These are phyloP conservation scores for Thelaira solivaga DNA, from an alignment of 2,888 invertebrate genomes.

Conservation along the genomic window DNA sequence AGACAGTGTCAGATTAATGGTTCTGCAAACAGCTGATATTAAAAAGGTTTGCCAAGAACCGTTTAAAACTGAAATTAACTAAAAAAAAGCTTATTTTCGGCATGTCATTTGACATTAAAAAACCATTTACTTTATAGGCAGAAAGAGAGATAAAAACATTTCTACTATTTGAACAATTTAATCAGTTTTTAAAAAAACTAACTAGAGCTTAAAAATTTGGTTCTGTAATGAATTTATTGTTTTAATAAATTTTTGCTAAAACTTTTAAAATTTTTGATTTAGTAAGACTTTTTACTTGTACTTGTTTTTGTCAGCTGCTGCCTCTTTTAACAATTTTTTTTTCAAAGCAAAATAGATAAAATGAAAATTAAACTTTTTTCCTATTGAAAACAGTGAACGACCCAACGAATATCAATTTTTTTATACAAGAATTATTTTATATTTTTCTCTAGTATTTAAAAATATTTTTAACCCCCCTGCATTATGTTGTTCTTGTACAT, in stretches of 20 bases:
- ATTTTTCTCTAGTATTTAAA: background rate
- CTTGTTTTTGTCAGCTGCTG: background rate
- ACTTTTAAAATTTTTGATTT: too few species aligned
- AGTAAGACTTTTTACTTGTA: too few species aligned
- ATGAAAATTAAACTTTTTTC: slow-evolving; percentile 36
- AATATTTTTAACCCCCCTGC: slow-evolving; percentile 26
- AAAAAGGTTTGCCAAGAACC: background rate
- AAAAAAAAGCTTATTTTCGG: too few species aligned
- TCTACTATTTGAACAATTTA: too few species aligned
- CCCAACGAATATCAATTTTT: slow-evolving; percentile 23
- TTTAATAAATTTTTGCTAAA: too few species aligned
- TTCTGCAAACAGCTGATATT: background rate
- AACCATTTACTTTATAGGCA: too few species aligned
- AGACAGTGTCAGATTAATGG: slow-evolving; percentile 6
- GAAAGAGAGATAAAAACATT: too few species aligned
- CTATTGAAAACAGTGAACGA: slow-evolving; percentile 19
- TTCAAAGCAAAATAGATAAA: background rate
- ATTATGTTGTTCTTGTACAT: slow-evolving; percentile 28
- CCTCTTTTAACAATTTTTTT: background rate
- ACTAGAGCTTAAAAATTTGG: too few species aligned
- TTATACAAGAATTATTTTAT: slow-evolving; percentile 3
- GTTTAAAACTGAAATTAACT: too few species aligned
- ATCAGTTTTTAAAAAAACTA: too few species aligned
- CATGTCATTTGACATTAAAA: too few species aligned
- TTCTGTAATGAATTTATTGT: too few species aligned